Percentiles rank a stretch among this genome's conserved stretches.
Evolutionary conservation across 2,888 invertebrate species (phyloP).

Genomic region (Agapetus fuscipes): DNA sequence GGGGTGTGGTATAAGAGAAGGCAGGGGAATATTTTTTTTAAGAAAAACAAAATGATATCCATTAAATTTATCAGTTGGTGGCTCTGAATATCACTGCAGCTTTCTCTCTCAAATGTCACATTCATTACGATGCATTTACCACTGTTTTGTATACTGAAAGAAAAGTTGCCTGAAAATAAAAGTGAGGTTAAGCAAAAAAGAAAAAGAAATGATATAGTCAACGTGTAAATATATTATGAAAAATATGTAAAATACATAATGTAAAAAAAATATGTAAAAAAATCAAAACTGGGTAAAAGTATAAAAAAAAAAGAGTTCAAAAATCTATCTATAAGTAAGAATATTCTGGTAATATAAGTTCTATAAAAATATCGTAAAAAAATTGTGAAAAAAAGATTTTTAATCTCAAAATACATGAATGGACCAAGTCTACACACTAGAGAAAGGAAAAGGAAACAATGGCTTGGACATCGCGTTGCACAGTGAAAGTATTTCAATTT

Average conservation of each 20-base stretch:
- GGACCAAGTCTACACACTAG: neutral
- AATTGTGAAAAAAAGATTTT: neutral
- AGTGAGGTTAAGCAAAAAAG: slow-evolving; percentile 1
- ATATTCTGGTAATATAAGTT: neutral
- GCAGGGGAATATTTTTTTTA: no score
- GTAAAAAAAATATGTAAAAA: slow-evolving; percentile 13
- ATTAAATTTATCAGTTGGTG: no score
- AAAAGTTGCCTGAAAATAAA: no score
- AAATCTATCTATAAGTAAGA: no score
- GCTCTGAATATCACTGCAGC: no score
- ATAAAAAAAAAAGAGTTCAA: slow-evolving; percentile 13
- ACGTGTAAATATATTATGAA: slow-evolving; percentile 16
- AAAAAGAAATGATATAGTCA: slow-evolving; percentile 9
- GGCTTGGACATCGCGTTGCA: no score
- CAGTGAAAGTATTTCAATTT: no score
- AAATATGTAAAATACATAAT: slow-evolving; percentile 14
- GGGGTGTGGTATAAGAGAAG: neutral
- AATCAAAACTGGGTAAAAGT: slow-evolving; percentile 13
- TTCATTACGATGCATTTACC: no score
- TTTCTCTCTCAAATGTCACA: no score
- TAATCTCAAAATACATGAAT: neutral
- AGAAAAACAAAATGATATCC: no score
- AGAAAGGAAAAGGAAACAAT: no score
- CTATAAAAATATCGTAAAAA: neutral
- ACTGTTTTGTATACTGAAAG: no score